Evolutionary conservation across 2,113 vertebrate species (phyloP), one percentile per base, ranked within the genome.

Genomic region (Cercopithecus mona): DNA sequence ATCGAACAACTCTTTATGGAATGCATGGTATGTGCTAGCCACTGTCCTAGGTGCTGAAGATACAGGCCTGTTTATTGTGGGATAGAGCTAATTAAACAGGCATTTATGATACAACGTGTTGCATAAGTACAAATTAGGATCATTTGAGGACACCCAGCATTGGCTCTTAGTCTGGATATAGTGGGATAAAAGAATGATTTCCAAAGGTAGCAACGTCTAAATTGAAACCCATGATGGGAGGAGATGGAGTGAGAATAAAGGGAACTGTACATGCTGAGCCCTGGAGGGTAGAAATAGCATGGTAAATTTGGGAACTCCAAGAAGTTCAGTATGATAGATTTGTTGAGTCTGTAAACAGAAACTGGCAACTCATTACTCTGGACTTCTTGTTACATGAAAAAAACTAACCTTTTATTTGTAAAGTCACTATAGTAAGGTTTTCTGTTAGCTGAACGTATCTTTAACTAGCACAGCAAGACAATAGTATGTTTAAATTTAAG

Each of bases 11-110:
- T 78, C 20, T 92, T 80, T 85, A 48, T 57, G 66, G n/a, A 84
- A 38, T 86, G 7, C 40, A 8, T 68, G 23, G 4, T 43, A 14
- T 89, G 13, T 76, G 27, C 13, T 86, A 48, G 84, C 86, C 78
- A 97, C 98, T 98, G 98, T 97, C 98, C 97, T 90, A 92, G 98
- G 98, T 98, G 96, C 98, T 98, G 97, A 97, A 97, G 45, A 57
- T 40, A 88, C 12, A 70, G 40, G 1, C 16, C 25, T 92, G 25
- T 83, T 87, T 92, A 64, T 75, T 90, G 16, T 78, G 52, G 20
- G 35, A 22, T 61, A 22, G 8, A 75, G 84, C 27, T 95, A 25
- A 18, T 90, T 52, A 93, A 25, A 87, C 3, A 72, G 57, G 22
- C 61, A 25, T 91, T 90, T 72, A 45, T 89, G 35, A 38, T 85